A percentile compares a stretch with the other conserved stretches of the same genome.
Conservation (phyloP, 2,113 vertebrate genomes). For the Potamarius usumacintae region DNA sequence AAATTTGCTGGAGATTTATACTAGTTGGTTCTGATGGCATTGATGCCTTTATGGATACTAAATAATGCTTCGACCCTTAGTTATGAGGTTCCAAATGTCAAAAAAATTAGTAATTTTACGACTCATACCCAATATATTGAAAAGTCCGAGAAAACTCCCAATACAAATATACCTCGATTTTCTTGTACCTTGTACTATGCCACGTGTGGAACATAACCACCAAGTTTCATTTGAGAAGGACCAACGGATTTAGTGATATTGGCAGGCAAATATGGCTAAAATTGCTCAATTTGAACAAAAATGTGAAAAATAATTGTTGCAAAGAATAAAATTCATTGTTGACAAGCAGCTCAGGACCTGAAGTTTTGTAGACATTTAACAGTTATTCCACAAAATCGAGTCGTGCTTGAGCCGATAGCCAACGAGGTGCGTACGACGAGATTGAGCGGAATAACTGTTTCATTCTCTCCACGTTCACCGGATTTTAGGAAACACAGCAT, state of each 20-base stretch:
- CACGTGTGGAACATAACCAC: background rate
- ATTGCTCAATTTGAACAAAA: background rate
- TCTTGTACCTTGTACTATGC: background rate
- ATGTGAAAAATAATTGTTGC: too few species aligned
- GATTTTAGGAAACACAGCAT: too few species aligned
- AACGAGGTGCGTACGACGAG: too few species aligned
- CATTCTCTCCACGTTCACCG: too few species aligned
- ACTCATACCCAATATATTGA: background rate
- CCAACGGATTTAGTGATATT: background rate
- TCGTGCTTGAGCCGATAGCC: too few species aligned
- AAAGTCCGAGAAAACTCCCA: background rate
- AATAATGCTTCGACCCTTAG: background rate
- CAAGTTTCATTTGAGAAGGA: background rate
- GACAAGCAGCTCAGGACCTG: background rate
- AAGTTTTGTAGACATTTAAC: background rate
- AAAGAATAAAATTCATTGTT: background rate
- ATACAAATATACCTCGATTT: background rate
- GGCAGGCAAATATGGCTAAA: background rate
- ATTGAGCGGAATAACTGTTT: too few species aligned
- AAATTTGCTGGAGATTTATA: background rate
- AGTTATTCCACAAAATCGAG: too few species aligned
- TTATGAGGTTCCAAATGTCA: background rate
- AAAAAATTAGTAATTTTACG: background rate
- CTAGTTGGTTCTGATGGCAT: background rate
- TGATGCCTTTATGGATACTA: background rate